Base-by-base conservation (phyloP, 1,140 invertebrate genomes). In the Diploscapter pachys region DNA sequence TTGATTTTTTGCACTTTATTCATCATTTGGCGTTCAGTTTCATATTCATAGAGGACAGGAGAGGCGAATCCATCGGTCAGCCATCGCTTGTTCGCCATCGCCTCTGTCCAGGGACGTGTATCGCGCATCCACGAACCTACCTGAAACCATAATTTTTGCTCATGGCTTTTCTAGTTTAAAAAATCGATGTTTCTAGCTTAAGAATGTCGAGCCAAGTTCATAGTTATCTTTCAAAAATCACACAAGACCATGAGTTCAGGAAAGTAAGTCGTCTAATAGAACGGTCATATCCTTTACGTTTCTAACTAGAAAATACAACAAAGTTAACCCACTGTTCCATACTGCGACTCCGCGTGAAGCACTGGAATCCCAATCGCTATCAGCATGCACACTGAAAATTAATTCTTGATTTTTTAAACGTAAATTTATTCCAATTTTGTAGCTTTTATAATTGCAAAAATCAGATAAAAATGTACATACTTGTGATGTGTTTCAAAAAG, bases 1-100 rank as follows among this genome's bases (percentile, higher is more conserved):
- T 85, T 85, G 62, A 86, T 85, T 8, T 83, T 81, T 71, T 85
- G 83, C 55, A 85, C 85, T 70, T 85, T 85, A 56, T 85, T 86
- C 72, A 85, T 65, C 56, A 85, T 54, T 56, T 85, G 80, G 9
- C 80, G 63, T 51, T 86, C 84, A 75, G 80, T 80, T 63, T 78
- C 78, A 61, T 86, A 85, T 71, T 85, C 83, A 59, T 85, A 85
- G 8, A 85, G 80, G 8, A 85, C 83, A 4, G 83, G 83, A 6
- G 83, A 85, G 4, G 84, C 83, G 52, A 72, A 85, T 53, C 80
- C 83, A 69, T 85, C 84, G 9, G 83, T 85, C 0, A 85, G 80
- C 83, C 83, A 85, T 48, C 83, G 75, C 48, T 84, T 79, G 48
- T 78, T 31, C 5, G 71, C 69, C 72, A 72, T 79, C 65, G 78